A percentile compares a stretch with the other conserved stretches of the same genome.
phyloP scores from a whole-genome alignment of 2,113 vertebrate species.

The Semicossyphus pulcher region DNA sequence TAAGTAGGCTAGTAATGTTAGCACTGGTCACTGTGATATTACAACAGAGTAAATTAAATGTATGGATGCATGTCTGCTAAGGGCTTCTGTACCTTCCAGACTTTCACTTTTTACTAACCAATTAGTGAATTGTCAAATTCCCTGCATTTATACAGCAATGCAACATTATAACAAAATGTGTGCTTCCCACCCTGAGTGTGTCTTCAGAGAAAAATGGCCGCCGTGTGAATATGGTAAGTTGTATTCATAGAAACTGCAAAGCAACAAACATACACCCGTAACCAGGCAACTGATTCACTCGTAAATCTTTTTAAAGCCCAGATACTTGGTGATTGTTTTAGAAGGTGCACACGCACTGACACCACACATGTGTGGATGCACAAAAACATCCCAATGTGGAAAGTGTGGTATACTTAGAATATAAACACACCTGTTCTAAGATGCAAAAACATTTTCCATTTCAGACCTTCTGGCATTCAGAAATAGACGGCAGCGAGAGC shows the following conservation, averaged over 20 bases:
- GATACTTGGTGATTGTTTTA: conserved; percentile 58
- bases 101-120: too few relatives aligned
- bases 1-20: too few relatives aligned
- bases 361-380: conserved; percentile 7
- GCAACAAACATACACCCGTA: conserved; percentile 60
- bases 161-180: too few relatives aligned
- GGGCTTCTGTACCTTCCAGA: too few relatives aligned
- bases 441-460: conserved; percentile 47
- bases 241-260: conserved; percentile 30
- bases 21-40: too few relatives aligned
- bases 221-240: not conserved
- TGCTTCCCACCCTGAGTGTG: not conserved
- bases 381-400: conserved; percentile 42
- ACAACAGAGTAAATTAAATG: too few relatives aligned
- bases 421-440: conserved; percentile 59
- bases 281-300: conserved; percentile 70
- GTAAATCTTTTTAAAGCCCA: conserved; percentile 71
- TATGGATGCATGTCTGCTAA: too few relatives aligned
- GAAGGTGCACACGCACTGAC: conserved; percentile 38
- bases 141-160: too few relatives aligned
- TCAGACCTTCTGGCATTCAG: conserved; percentile 49
- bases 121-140: too few relatives aligned
- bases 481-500: conserved; percentile 61
- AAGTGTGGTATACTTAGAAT: conserved; percentile 47
- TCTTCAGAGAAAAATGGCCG: not conserved